Evolutionary conservation across 2,797 vertebrate genomes (phyloP).

Genomic region (Sparus aurata): DNA sequence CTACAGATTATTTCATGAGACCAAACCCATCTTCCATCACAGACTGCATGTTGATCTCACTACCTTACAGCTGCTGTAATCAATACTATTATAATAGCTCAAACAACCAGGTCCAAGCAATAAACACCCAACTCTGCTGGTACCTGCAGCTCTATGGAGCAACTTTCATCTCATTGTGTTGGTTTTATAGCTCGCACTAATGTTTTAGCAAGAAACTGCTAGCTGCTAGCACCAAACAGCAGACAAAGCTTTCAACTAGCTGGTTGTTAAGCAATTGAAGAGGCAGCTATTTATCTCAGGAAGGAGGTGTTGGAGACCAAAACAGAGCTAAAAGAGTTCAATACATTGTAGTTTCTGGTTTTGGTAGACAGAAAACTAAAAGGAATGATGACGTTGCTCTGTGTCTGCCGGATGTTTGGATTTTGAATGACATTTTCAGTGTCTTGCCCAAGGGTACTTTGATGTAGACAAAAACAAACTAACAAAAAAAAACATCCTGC

Average conservation of each 20-base stretch:
- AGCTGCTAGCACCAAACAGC: too few species aligned
- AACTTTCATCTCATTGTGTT: background rate
- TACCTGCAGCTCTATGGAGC: background rate
- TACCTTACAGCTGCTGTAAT: background rate
- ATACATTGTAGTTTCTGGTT: background rate
- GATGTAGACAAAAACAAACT: too few species aligned
- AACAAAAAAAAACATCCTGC: too few species aligned
- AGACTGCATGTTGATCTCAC: too few species aligned
- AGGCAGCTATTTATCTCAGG: background rate
- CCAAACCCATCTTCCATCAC: too few species aligned
- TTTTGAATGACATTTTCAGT: too few species aligned
- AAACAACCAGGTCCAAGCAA: too few species aligned
- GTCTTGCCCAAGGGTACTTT: too few species aligned
- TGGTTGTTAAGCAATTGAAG: background rate
- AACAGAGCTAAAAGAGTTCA: background rate
- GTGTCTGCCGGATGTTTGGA: background rate
- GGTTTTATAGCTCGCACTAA: background rate
- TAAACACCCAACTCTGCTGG: too few species aligned
- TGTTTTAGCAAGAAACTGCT: background rate
- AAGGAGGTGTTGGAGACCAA: background rate
- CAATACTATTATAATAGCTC: background rate
- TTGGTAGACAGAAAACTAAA: background rate
- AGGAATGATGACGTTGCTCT: background rate
- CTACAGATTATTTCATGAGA: too few species aligned
- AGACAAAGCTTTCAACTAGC: too few species aligned